Evolutionary conservation across 1,140 invertebrate genomes (phyloP), one percentile per base, ranked within the genome.

Genomic region (Drosophila eugracilis): DNA sequence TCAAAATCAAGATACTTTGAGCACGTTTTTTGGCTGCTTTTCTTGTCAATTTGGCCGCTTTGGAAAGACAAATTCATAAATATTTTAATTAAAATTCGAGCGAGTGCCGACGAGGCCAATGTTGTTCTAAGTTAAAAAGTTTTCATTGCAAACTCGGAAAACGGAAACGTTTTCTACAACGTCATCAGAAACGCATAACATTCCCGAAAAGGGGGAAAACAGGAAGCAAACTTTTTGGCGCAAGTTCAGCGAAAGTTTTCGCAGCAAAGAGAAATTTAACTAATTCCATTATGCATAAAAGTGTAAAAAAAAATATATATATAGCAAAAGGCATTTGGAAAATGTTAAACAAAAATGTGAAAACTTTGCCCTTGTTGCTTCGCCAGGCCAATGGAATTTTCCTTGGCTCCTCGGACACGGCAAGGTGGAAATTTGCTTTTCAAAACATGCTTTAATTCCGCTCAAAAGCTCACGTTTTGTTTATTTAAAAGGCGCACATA

Each of bases 321-420:
- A 10, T 32, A 32, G 14, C 37, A 48, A 62, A 70, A 44, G 39
- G 41, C 57, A 81, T 77, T 81, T 60, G 15, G 48, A 69, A 84
- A 78, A 81, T 81, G 74, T 81, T 81, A 78, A 83, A 78, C 78
- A 83, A 81, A 83, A 81, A 81, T 81, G 78, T 59, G 79, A 81
- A 81, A 81, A 81, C 78, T 81, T 81, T 83, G 74, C 75, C 78
- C 78, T 83, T 52, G 41, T 70, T 70, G 66, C 49, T 32, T 7
- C 48, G 62, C 47, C 15, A 15, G 41, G 62, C 37, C 39, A 53
- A 48, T 36, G 42, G 37, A 67, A 42, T 53, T 44, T 67, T 67
- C 36, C n/a, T 41, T 10, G 6, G 36, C 30, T 67, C 28, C 30
- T 67, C 28, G 60, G 45, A 53, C 65, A 10, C 17, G 37, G n/a